These are phyloP conservation scores for Notarius lentiginosus DNA, from an alignment of 2,113 vertebrate species.

Conservation along the genomic window DNA sequence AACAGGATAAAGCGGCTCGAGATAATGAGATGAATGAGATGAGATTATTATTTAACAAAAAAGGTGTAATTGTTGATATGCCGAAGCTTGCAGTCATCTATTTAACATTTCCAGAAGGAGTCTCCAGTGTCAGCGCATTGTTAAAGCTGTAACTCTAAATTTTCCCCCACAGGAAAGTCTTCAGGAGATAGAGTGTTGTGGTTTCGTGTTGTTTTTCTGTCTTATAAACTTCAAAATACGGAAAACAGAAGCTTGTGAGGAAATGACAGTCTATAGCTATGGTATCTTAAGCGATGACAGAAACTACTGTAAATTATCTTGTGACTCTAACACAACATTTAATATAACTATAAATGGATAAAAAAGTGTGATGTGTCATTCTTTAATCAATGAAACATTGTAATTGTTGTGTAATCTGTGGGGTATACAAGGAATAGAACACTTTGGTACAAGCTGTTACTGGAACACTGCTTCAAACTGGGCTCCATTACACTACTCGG, in stretches of 20 bases:
- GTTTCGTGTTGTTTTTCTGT: neutral
- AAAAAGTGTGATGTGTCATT: neutral
- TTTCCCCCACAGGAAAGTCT: neutral
- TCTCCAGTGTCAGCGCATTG: neutral
- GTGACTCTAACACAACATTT: neutral
- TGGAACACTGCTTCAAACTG: neutral
- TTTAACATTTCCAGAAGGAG: neutral
- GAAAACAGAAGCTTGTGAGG: neutral
- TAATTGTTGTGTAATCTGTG: neutral
- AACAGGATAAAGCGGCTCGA: no score
- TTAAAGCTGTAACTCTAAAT: neutral
- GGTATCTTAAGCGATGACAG: neutral
- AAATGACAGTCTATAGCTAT: neutral
- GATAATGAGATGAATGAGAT: no score
- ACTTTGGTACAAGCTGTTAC: neutral
- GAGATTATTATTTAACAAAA: neutral
- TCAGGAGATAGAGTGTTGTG: neutral
- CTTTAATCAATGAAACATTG: neutral
- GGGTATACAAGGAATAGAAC: neutral
- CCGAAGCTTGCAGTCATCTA: neutral
- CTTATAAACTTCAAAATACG: neutral
- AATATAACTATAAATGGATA: neutral
- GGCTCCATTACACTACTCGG: neutral
- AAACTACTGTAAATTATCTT: neutral
- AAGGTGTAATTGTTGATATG: neutral